Evolutionary conservation across 2,113 vertebrate species (phyloP), one percentile per base, ranked within the genome.

Genomic region (Planiliza haematocheilus): DNA sequence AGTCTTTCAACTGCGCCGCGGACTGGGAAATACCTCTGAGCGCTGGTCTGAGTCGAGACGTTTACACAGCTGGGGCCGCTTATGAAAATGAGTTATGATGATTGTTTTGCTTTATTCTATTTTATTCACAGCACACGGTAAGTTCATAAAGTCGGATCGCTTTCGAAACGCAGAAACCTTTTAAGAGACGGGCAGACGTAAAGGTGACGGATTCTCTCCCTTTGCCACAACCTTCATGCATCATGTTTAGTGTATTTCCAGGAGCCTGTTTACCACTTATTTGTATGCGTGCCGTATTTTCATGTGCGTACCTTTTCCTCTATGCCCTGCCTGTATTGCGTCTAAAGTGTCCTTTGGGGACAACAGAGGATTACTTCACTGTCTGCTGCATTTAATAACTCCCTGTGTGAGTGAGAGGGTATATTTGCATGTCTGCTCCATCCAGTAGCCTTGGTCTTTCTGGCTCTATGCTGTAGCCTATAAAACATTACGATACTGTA

Each of bases 1-100:
- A 30, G 67, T 81, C 79, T 85, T 78, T 78, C 53, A 67, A 53
- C 81, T 62, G 53, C 52, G 1, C 53, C 30, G n/a, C 46, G 0
- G 63, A 57, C 57, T 64, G 84, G 77, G 80, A 73, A 73, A 83
- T 80, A 74, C 82, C 74, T 82, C 79, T 10, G 68, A 76, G 50
- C 50, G 38, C 69, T 56, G 4, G 68, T 73, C 74, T 74, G 67
- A 64, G 72, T 2, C 9, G 48, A 88, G 86, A 87, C 56, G 74
- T 89, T 91, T 87, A 74, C 72, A 86, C 89, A 92, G 90, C 88
- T 90, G 90, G 8, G n/a, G 60, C 68, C 71, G 17, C 42, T 86
- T 82, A 78, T 55, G 62, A 71, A 84, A 77, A 78, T 81, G 70
- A 87, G 83, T 79, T 69, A 85, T 64, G 70, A 80, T 72, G 61